Base-by-base conservation (phyloP, 2,797 vertebrate species). In the Nasua narica region DNA sequence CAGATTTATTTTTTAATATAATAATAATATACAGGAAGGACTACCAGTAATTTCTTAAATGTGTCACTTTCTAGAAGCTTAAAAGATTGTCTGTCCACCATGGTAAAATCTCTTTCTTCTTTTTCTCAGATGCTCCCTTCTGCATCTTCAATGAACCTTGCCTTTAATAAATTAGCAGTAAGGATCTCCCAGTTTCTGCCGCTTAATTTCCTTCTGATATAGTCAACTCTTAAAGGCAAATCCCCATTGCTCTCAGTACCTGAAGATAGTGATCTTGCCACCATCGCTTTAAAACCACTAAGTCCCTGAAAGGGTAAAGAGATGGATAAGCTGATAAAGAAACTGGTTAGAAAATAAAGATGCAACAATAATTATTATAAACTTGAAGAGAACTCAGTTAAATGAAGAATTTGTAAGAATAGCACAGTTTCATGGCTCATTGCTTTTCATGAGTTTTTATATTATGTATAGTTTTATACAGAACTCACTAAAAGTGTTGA, bases 61-160 rank as follows among this genome's bases (percentile, higher is more conserved):
- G 7, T 91, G 56, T 93, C 62, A 77, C 48, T 56, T 87, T 93
- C 67, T 74, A 74, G 62, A 32, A 95, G 29, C 29, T 87, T 94
- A 83, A 90, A 86, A 92, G 18, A 79, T 48, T 91, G 50, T 81
- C 37, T 96, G 48, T 58, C 48, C 62, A 87, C 83, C 37, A 74
- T 95, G 87, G 70, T n/a, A 97, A 95, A 84, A 15, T 74, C 62
- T 58, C 60, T 35, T 81, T 69, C 35, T 93, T 67, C 60, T 78
- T 89, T 90, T 86, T 58, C 54, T 86, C 67, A 85, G 52, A 74
- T 67, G 10, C 29, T 78, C 35, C 23, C 12, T 83, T 86, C 35
- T 70, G 37, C 29, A 70, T 86, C 72, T 56, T 91, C 74, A 90
- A 37, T 85, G 37, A 46, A 65, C 27, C 32, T 90, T 79, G 21